Conservation (phyloP, 1,140 invertebrate species). For the Caenorhabditis tropicalis region DNA sequence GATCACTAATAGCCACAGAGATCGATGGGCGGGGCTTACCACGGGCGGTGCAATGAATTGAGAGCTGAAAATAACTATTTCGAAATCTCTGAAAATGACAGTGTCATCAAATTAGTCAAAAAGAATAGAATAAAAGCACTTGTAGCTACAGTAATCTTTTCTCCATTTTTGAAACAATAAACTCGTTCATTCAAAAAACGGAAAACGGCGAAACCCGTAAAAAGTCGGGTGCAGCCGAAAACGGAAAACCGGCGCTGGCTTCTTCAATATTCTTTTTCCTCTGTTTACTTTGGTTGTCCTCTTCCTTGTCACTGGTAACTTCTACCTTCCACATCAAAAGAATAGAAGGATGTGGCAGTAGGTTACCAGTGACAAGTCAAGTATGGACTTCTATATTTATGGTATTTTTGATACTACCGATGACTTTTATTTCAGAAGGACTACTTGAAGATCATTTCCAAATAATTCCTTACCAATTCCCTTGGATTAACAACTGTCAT, state of each 20-base stretch:
- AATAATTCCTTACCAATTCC: background rate
- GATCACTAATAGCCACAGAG: conserved; percentile 18
- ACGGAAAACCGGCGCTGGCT: background rate
- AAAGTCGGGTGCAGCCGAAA: background rate
- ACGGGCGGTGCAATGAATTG: conserved; percentile 37
- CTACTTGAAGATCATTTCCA: background rate
- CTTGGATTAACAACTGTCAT: conserved; percentile 22
- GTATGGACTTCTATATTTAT: too few species aligned
- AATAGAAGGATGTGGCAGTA: too few species aligned
- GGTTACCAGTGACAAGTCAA: too few species aligned
- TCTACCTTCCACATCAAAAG: too few species aligned
- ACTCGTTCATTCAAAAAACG: background rate
- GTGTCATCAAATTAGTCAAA: too few species aligned
- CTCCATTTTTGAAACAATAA: background rate
- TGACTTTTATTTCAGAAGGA: too few species aligned
- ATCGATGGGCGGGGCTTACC: conserved; percentile 44
- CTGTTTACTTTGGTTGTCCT: too few species aligned
- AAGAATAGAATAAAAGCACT: too few species aligned
- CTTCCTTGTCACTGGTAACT: too few species aligned
- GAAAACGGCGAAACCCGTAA: background rate
- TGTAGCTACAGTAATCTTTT: too few species aligned
- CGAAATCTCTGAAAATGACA: too few species aligned
- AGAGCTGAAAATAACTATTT: background rate
- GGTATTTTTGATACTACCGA: too few species aligned
- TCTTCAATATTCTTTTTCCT: background rate